These are phyloP conservation scores for Euura saliciscinereae DNA, from an alignment of 1,140 invertebrate species.

Conservation along the genomic window DNA sequence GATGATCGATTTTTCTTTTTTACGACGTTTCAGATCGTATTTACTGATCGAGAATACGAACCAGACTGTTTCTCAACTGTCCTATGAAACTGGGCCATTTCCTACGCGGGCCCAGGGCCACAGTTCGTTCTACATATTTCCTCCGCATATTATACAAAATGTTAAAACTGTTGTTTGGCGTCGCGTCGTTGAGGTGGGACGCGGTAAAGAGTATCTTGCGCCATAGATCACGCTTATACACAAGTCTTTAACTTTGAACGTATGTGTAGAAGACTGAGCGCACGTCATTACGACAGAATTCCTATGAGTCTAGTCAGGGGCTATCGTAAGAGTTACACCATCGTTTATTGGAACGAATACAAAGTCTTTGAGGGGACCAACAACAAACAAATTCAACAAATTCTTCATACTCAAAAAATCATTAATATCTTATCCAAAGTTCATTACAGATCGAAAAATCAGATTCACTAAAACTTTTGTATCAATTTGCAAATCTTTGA, in stretches of 20 bases:
- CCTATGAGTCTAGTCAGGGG: neutral
- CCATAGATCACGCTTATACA: neutral
- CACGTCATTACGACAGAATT: slow-evolving; percentile 1
- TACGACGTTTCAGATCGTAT: neutral
- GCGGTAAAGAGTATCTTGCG: neutral
- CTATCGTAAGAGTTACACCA: neutral
- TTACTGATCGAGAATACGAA: neutral
- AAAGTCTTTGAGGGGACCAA: no score
- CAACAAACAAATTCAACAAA: no score
- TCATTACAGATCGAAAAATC: no score
- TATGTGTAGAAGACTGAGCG: no score
- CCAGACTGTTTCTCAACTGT: no score
- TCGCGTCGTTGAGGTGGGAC: neutral
- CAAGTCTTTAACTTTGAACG: neutral
- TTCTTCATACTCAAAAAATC: no score
- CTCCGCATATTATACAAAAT: neutral
- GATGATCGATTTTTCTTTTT: slow-evolving; percentile 2
- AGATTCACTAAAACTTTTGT: no score
- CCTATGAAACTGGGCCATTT: neutral
- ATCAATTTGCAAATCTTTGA: no score
- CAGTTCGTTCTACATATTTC: neutral
- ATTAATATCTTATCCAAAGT: no score
- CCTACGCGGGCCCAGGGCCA: neutral
- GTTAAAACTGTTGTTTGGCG: neutral
- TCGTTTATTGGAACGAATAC: neutral